Evolutionary conservation across 2,888 invertebrate species (phyloP), one percentile per base, ranked within the genome.

Genomic region (Agapostemon virescens): DNA sequence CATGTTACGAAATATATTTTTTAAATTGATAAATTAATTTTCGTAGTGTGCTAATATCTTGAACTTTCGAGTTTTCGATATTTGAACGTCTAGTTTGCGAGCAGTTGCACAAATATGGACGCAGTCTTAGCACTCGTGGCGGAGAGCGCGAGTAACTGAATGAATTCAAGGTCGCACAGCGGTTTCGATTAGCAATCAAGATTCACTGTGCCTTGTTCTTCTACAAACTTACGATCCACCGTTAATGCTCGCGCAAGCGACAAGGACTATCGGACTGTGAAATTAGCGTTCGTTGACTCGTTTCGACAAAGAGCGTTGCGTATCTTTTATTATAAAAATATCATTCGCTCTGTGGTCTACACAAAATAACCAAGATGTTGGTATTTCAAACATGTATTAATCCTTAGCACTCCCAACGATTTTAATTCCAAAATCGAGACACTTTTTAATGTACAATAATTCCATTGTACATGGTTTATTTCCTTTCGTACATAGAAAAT

Each of bases 131-230:
- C 58, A 61, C 42, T 63, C 68, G 26, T 69, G 55, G 23, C 42
- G 55, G 17, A 9, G 42, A 36, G 58, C 61, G 64, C 52, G 76
- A 72, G 52, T 26, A 11, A 71, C 76, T 80, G 71, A 84, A 74
- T 83, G 73, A 77, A 84, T 81, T 81, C 80, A 81, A 82, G 79
- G 79, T 74, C 55, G 68, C 38, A 55, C 66, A 64, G 20, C 58
- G 30, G 71, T 69, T 77, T 78, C 66, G 77, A 80, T 77, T 67
- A 72, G 74, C 74, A 69, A 69, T 76, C 75, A 52, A 78, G 69
- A 72, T 78, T 79, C 74, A 66, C 74, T 15, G 68, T 64, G 68
- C 7, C 70, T 77, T 30, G 67, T 64, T 74, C 74, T 71, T 69
- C 26, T 6, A 33, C 9, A 17, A 78, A 74, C 74, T 69, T 78